phyloP scores from a whole-genome alignment of 2,113 vertebrate genomes.

The Tretioscincus oriximinensis region DNA sequence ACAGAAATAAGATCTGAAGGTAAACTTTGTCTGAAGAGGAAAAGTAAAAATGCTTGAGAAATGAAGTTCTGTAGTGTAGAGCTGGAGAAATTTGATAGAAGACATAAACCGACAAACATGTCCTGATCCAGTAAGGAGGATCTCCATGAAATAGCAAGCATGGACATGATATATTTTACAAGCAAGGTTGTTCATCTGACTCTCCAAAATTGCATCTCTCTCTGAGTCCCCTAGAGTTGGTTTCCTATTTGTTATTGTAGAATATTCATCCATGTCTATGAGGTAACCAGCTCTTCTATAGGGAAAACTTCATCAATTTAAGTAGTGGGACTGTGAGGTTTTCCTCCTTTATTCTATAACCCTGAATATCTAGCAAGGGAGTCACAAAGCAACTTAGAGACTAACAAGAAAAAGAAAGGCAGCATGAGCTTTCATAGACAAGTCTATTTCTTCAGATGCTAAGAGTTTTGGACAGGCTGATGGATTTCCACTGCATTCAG shows the following conservation, averaged over 20 bases:
- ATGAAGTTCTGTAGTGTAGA: constrained; percentile 56
- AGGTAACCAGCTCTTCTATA: background rate
- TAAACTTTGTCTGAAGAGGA: constrained; percentile 23
- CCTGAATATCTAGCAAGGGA: too few species aligned
- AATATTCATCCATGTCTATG: background rate
- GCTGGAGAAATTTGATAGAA: constrained; percentile 48
- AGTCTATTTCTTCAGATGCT: too few species aligned
- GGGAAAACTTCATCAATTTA: background rate
- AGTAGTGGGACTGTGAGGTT: background rate
- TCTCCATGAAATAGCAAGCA: background rate
- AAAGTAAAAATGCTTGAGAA: constrained; percentile 55
- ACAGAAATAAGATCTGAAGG: constrained; percentile 56
- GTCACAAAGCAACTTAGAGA: too few species aligned
- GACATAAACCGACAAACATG: constrained; percentile 29
- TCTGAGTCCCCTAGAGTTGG: too few species aligned
- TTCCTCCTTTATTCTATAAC: background rate
- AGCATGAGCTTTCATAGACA: too few species aligned
- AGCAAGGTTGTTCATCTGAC: background rate
- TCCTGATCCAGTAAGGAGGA: background rate
- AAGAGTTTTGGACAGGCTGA: too few species aligned
- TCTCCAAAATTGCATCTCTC: background rate
- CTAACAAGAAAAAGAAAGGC: too few species aligned
- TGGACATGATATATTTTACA: background rate
- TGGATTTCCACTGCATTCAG: too few species aligned
- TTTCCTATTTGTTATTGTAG: background rate